Evolutionary conservation across 2,888 invertebrate genomes (phyloP).

Genomic region (Orthosia gothica): DNA sequence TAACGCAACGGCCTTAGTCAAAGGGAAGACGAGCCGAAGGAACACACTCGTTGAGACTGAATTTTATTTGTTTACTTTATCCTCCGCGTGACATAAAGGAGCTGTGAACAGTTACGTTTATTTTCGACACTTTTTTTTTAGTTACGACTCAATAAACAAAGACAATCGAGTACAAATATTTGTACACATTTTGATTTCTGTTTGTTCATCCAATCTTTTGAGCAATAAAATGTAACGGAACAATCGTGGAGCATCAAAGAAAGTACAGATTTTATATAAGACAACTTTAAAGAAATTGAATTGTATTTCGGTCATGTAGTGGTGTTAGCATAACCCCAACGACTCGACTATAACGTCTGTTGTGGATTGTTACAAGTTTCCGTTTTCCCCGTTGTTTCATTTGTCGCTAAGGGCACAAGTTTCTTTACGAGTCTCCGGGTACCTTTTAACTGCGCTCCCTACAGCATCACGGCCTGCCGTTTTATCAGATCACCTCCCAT

Average conservation of each 20-base stretch:
- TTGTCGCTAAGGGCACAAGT: slow-evolving; percentile 70
- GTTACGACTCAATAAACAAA: slow-evolving; percentile 88
- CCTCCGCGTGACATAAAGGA: slow-evolving; percentile 83
- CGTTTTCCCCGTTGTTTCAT: slow-evolving; percentile 68
- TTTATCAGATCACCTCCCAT: slow-evolving; percentile 74
- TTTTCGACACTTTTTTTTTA: slow-evolving; percentile 82
- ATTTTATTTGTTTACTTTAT: slow-evolving; percentile 87
- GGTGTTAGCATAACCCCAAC: slow-evolving; percentile 47
- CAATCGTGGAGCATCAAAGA: slow-evolving; percentile 43
- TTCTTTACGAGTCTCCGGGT: slow-evolving; percentile 73
- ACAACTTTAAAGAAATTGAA: slow-evolving; percentile 48
- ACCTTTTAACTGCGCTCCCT: slow-evolving; percentile 71
- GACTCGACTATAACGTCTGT: slow-evolving; percentile 58
- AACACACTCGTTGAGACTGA: slow-evolving; percentile 74
- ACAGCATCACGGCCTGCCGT: slow-evolving; percentile 69
- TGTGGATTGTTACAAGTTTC: slow-evolving; percentile 65
- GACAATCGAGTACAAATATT: slow-evolving; percentile 86
- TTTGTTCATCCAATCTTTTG: slow-evolving; percentile 66
- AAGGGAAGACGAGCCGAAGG: slow-evolving; percentile 55
- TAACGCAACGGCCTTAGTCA: slow-evolving; percentile 55
- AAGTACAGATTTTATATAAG: slow-evolving; percentile 34
- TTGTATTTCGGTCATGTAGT: slow-evolving; percentile 42
- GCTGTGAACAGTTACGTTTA: slow-evolving; percentile 85
- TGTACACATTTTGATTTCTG: slow-evolving; percentile 79
- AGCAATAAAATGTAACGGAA: slow-evolving; percentile 53